Evolutionary conservation across 2,888 invertebrate genomes (phyloP).

Genomic region (Leucophenga montana): DNA sequence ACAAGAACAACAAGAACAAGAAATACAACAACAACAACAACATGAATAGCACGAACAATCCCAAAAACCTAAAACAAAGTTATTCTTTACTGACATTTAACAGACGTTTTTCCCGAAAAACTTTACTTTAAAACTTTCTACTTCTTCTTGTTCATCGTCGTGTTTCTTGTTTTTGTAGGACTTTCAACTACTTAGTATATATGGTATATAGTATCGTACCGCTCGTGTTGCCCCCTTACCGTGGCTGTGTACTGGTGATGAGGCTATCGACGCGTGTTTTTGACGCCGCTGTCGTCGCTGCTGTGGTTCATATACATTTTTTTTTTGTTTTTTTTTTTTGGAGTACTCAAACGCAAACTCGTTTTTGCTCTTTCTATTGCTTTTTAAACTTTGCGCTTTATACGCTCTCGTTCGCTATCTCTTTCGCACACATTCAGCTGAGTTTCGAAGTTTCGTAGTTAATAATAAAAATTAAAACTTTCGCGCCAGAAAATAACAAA

Average conservation of each 20-base stretch:
- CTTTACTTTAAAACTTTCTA: slow-evolving; percentile 64
- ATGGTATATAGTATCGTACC: slow-evolving; percentile 30
- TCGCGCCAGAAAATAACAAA: slow-evolving; percentile 65
- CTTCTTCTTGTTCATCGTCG: not conserved
- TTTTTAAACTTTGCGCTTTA: not conserved
- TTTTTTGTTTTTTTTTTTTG: slow-evolving; percentile 57
- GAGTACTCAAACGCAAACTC: not conserved
- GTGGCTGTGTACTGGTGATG: not conserved
- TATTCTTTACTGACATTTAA: slow-evolving; percentile 63
- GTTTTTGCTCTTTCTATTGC: slow-evolving; percentile 24
- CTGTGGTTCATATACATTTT: slow-evolving; percentile 37
- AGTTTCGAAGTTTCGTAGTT: slow-evolving; percentile 62
- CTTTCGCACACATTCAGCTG: slow-evolving; percentile 7
- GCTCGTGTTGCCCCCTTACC: slow-evolving; percentile 41
- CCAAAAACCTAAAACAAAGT: slow-evolving; percentile 67
- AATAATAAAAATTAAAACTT: slow-evolving; percentile 67
- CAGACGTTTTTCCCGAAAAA: slow-evolving; percentile 44
- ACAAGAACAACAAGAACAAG: slow-evolving; percentile 36
- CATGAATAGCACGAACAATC: slow-evolving; percentile 45
- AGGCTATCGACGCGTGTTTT: slow-evolving; percentile 35
- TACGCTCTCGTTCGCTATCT: slow-evolving; percentile 1
- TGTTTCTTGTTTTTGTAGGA: slow-evolving; percentile 14
- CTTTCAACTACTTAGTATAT: slow-evolving; percentile 34
- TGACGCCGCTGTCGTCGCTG: slow-evolving; percentile 37
- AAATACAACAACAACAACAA: slow-evolving; percentile 40